These are phyloP conservation scores for Brachypteracias leptosomus DNA, from an alignment of 2,113 vertebrate species.

Conservation along the genomic window DNA sequence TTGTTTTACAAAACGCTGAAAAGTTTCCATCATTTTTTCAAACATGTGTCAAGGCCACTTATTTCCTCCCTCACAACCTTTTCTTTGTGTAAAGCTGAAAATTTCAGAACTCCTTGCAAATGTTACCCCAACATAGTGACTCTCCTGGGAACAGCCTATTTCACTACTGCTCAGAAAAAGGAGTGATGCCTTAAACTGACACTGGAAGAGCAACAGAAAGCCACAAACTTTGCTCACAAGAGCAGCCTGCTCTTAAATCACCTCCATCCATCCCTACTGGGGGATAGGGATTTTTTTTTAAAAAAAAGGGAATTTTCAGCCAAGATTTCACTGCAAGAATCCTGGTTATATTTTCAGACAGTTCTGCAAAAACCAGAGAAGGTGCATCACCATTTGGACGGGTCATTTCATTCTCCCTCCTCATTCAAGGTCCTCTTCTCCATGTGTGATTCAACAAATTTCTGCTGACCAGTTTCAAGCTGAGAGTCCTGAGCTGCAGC, in stretches of 20 bases:
- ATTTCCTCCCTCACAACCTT: background rate
- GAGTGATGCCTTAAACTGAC: background rate
- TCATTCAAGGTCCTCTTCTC: background rate
- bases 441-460: fast-evolving
- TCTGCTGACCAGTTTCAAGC: background rate
- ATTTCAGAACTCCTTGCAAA: constrained; percentile 14
- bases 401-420: background rate
- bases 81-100: background rate
- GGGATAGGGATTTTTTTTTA: background rate
- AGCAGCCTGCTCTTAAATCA: background rate
- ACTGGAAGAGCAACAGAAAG: background rate
- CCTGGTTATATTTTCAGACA: background rate
- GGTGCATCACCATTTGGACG: background rate
- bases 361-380: background rate
- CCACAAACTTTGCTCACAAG: background rate
- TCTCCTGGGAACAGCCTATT: background rate
- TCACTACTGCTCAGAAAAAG: background rate
- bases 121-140: background rate
- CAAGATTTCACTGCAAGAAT: background rate
- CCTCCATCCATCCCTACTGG: background rate
- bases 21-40: background rate
- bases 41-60: background rate
- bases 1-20: background rate
- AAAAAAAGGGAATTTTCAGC: background rate
- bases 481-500: background rate